Evolutionary conservation across 2,888 invertebrate genomes (phyloP), one percentile per base, ranked within the genome.

Genomic region (Eueremaeus valkanovi): DNA sequence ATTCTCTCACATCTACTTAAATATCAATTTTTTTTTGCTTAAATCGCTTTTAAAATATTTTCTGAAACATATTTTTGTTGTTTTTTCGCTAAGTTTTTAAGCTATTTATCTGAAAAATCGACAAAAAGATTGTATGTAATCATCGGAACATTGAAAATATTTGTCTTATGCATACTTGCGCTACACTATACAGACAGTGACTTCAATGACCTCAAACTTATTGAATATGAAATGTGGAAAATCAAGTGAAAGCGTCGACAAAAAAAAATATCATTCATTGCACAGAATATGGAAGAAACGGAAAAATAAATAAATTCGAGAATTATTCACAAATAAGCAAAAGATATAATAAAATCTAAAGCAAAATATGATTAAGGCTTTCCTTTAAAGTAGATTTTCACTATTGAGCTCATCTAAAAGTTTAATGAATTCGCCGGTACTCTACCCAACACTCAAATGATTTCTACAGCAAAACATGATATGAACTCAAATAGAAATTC

Each of bases 201-300:
- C 45, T 45, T 45, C 11, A 45, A 45, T 45, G 45, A 45, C 45
- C 45, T 45, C 45, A 45, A 13, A 45, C 45, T 11, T 45, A 45
- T 45, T 45, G 45, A 16, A 55, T 21, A 29, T 55, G 55, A 55
- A 55, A 55, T 55, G 55, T 55, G 13, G 55, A 55, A 55, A 55
- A 55, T 55, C 55, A 55, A 55, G 55, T 55, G 55, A 55, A 55
- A 55, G 29, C 55, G n/a, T n/a, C n/a, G n/a, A n/a, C n/a, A n/a
- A n/a, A n/a, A n/a, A n/a, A n/a, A n/a, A n/a, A n/a, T 55, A 9
- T 21, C 29, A 45, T 45, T 16, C 45, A 45, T 45, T 45, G 45
- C 45, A n/a, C 45, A 45, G 18, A 3, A 16, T 18, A 45, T 45
- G 18, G 3, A 45, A 45, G 9, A 16, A 45, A 13, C 16, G 16